phyloP scores from a whole-genome alignment of 2,797 vertebrate genomes.

The Simalia tracyae region DNA sequence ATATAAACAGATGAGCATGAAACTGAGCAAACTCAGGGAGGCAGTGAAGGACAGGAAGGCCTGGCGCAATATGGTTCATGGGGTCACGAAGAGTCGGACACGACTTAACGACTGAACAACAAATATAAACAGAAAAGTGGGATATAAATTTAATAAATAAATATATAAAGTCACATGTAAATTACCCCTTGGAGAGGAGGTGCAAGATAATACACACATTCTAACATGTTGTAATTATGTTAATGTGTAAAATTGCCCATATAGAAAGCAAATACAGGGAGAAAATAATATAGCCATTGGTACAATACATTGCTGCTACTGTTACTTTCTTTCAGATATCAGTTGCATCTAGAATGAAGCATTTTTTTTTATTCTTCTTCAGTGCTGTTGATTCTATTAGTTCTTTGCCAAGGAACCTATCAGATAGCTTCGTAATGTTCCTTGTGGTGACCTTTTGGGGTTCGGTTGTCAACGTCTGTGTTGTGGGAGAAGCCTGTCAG shows the following conservation, averaged over 20 bases:
- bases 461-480: background rate
- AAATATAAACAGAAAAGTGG: background rate
- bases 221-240: background rate
- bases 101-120: too few relatives aligned
- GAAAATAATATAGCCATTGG: background rate
- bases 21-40: too few relatives aligned
- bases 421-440: background rate
- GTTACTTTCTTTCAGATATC: background rate
- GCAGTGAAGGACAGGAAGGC: too few relatives aligned
- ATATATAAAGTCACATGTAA: background rate
- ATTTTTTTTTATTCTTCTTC: background rate
- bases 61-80: too few relatives aligned
- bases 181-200: background rate
- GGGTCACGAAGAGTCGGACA: too few relatives aligned
- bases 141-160: background rate
- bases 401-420: background rate
- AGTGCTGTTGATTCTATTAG: background rate
- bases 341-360: background rate
- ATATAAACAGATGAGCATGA: background rate
- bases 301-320: background rate
- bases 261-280: background rate
- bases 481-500: background rate
- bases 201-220: background rate
- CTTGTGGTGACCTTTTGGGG: background rate
- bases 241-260: background rate